Base-by-base conservation (phyloP, 2,797 vertebrate species). In the Malacoctenus gilli region DNA sequence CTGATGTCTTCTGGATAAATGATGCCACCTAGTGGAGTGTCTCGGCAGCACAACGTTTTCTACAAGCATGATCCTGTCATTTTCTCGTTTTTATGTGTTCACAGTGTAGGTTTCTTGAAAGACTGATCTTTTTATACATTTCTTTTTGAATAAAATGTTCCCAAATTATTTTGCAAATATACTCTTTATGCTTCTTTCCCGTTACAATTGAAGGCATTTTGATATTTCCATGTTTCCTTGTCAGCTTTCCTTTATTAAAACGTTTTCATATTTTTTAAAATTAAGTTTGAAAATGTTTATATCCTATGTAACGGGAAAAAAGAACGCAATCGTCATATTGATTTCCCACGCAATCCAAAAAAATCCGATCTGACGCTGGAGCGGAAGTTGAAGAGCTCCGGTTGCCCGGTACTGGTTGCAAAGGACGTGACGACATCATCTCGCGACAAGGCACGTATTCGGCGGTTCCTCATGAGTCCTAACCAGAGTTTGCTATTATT, bases 11-110 rank as follows among this genome's bases (percentile, higher is more conserved):
- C 52, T 83, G 74, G 77, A 71, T 18, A 39, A 43, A 72, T 13
- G 25, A 71, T 19, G 83, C 76, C 82, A 84, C 59, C 81, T 77
- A 54, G 73, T 86, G 87, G 87, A 71, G 4, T 1, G 1, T 72
- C 67, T 70, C 13, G 32, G 38, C 54, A 22, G 21, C 54, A 0
- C 63, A 51, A 1, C 43, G 10, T 37, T 34, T 23, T 59, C 28
- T 8, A 15, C 3, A 63, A 19, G 19, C 34, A 25, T 11, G 41
- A 3, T 58, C 3, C 35, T 80, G 43, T 20, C 57, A 42, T 34
- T 53, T 42, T 9, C 2, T 28, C 25, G 3, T 19, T 40, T 32
- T 53, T 1, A 14, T 6, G 11, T 37, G 38, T 41, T 53, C 59
- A 50, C 10, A 38, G 36, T 13, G 8, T 1, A 8, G 0, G 1